Evolutionary conservation across 2,888 invertebrate species (phyloP), one percentile per base, ranked within the genome.

Genomic region (Barypeithes pellucidus): DNA sequence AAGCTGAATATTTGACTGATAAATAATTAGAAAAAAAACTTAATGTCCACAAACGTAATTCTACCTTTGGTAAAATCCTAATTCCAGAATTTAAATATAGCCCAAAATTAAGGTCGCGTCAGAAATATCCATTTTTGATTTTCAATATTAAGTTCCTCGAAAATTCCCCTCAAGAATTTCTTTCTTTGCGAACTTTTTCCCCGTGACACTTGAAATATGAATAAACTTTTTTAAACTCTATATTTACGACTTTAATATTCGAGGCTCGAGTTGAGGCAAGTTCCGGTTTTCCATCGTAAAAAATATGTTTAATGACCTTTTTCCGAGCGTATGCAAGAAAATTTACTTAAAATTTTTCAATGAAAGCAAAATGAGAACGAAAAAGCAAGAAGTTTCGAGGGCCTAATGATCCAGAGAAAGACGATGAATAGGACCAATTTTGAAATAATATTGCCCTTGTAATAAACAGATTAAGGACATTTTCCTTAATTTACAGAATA

Each of bases 221-320:
- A 69, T 47, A 65, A 73, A 73, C 65, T 73, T 73, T 73, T 72
- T 62, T 69, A 73, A 65, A 65, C 47, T 68, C 65, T 41, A 61
- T 73, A 73, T 73, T 73, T 73, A 73, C 69, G 68, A 61, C 69
- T 69, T 73, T 73, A 73, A 73, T 73, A 73, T 73, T 73, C 73
- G 69, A 69, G 60, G 60, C 73, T 60, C 67, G 68, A 63, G 62
- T 73, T 68, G 59, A 54, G 57, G 60, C 62, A 39, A 57, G 52
- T 69, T 73, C 66, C 63, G 65, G 66, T 68, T 65, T 65, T 43
- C 54, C 65, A 5, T 65, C 43, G 20, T 65, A 73, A 73, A 73
- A 73, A 73, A 68, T 69, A 69, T 47, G 66, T 73, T 73, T 73
- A 69, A 71, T 71, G 65, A 63, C 57, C 52, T 43, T 20, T n/a